Conservation (phyloP, 2,797 vertebrate genomes). For the Benthosema pterotum region DNA sequence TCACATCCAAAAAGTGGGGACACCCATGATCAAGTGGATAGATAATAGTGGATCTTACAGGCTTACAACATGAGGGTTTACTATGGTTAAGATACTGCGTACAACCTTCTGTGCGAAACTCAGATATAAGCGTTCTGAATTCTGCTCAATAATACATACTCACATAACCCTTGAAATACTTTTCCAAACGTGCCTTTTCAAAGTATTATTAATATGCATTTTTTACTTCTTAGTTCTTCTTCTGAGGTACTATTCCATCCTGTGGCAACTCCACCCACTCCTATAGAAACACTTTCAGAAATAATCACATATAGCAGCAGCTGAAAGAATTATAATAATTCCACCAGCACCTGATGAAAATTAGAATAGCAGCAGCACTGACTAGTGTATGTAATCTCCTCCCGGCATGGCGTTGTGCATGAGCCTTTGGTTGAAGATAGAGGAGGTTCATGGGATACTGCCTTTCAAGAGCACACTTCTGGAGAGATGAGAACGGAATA, state of each 20-base stretch:
- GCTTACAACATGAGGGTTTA: too few species aligned
- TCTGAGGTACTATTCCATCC: conserved; percentile 18
- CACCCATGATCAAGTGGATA: too few species aligned
- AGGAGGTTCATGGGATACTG: conserved; percentile 40
- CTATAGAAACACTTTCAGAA: conserved; percentile 39
- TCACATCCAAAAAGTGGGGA: too few species aligned
- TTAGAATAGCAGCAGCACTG: background rate
- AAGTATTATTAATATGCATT: background rate
- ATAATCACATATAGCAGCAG: conserved; percentile 30
- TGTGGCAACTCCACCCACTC: conserved; percentile 12
- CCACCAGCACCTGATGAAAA: background rate
- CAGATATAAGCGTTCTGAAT: too few species aligned
- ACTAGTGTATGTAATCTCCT: conserved; percentile 45
- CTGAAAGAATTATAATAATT: conserved; percentile 14
- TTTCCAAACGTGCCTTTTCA: background rate
- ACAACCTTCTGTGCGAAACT: too few species aligned
- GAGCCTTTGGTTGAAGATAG: conserved; percentile 45
- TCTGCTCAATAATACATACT: too few species aligned
- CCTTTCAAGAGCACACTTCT: conserved; percentile 56
- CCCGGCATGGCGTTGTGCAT: conserved; percentile 45
- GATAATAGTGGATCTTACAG: too few species aligned
- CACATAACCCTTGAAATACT: too few species aligned
- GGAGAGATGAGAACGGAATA: conserved; percentile 54
- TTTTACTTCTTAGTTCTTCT: background rate
- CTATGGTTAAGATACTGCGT: too few species aligned